Conservation (phyloP, 1,140 invertebrate species). For the Lepidurus arcticus region DNA sequence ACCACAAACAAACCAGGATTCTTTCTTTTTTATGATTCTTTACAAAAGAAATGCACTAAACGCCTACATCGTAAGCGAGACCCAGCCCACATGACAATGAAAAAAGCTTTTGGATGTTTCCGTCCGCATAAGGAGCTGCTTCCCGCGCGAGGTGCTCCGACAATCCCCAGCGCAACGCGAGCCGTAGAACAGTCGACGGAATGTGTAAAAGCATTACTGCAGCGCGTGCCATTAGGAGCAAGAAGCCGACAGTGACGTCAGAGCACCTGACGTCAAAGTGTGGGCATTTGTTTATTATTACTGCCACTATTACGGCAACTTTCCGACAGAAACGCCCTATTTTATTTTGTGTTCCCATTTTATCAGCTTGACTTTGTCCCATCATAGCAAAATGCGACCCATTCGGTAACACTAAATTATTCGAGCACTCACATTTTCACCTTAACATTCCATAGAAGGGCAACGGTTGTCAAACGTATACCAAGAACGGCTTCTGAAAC, state of each 20-base stretch:
- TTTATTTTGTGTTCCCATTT: neutral
- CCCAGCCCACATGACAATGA: neutral
- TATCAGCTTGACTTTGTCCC: neutral
- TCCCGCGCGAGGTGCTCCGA: neutral
- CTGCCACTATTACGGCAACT: constrained; percentile 1
- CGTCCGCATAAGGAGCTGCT: neutral
- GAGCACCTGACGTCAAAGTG: constrained; percentile 1
- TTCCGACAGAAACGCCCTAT: constrained; percentile 1
- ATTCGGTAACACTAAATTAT: no score
- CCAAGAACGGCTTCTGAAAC: no score
- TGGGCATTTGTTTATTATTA: constrained; percentile 22
- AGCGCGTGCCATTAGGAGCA: constrained; percentile 3
- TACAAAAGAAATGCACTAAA: no score
- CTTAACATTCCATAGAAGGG: no score
- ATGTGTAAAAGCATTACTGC: constrained; percentile 14
- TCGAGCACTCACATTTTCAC: no score
- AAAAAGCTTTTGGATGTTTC: neutral
- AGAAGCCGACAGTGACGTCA: neutral
- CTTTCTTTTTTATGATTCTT: neutral
- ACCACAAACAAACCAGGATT: neutral
- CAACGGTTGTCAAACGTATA: no score
- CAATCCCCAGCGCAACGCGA: neutral
- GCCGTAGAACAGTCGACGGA: neutral
- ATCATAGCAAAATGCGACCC: no score
- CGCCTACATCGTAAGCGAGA: no score